Evolutionary conservation across 2,113 vertebrate species (phyloP).

Genomic region (Acanthisitta chloris): DNA sequence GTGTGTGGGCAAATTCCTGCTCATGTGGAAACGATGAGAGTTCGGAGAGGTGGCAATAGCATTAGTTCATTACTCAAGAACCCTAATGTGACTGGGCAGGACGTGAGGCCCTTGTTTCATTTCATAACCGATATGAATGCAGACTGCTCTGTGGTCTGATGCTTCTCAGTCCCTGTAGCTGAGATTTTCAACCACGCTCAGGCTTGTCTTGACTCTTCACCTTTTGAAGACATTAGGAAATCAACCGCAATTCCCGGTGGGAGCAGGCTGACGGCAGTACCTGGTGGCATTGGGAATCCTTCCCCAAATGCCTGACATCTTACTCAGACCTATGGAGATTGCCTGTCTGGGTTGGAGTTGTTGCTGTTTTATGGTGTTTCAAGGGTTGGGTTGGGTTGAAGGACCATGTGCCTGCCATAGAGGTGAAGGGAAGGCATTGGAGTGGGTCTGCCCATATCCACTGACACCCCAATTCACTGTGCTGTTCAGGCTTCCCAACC

Average conservation of each 20-base stretch:
- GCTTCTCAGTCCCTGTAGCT: background rate
- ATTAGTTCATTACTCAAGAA: constrained; percentile 21
- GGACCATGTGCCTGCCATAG: background rate
- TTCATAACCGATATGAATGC: constrained; percentile 29
- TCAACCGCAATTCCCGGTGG: background rate
- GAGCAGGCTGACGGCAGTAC: background rate
- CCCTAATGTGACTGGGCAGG: background rate
- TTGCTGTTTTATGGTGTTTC: background rate
- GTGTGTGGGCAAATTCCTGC: constrained; percentile 33
- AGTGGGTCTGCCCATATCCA: background rate
- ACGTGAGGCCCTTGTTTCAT: background rate
- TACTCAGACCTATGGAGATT: background rate
- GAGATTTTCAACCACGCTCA: background rate
- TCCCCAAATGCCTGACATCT: background rate
- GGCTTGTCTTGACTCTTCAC: constrained; percentile 11
- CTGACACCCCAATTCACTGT: background rate
- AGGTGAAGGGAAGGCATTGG: background rate
- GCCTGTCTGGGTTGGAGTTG: background rate
- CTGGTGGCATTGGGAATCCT: background rate
- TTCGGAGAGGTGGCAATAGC: background rate
- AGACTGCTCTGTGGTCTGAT: constrained; percentile 22
- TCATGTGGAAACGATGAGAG: constrained; percentile 25
- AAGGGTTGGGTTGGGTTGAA: background rate
- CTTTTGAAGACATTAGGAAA: constrained; percentile 19
- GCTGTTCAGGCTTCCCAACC: background rate